Evolutionary conservation across 2,797 vertebrate species (phyloP), one percentile per base, ranked within the genome.

Genomic region (Esox masquinongy): DNA sequence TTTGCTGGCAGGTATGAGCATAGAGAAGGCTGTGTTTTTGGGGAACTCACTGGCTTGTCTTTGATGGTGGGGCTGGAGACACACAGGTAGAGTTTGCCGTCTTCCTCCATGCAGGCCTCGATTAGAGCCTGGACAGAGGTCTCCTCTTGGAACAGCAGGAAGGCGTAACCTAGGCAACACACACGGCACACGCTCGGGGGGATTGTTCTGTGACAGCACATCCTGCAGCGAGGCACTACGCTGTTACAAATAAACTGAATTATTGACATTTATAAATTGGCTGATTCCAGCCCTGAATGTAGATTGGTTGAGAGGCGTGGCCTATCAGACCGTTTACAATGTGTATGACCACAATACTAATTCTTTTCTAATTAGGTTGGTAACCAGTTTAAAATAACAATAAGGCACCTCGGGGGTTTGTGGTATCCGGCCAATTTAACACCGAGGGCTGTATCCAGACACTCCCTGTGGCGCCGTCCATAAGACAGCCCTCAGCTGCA

Each of bases 21-120:
- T 22, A 56, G 19, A 59, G 53, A 59, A 2, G 3, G n/a, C 53
- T 22, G 53, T 16, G n/a, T 59, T 59, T 59, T 5, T 59, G 53
- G n/a, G 7, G 19, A 69, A 95, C 97, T 96, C 93, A 99, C 97
- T 26, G 98, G 98, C 79, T 99, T 99, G 92, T 99, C 97, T 90
- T 99, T 99, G 90, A 99, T 99, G 73, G 98, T 99, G 76, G 98
- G 98, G 85, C 98, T 99, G 89, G 98, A 99, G 84, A 99, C 97
- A 83, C 98, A 99, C 66, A 99, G 92, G 91, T 99, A 99, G 59
- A 99, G 97, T 88, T 99, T 99, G 75, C 96, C 96, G 39, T 99
- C 97, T 88, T 99, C 98, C 90, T 99, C 97, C 92, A 99, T 96
- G 85, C 97, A 99, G 84, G 97, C 97, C 56, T 99, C 97, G 78